Evolutionary conservation across 2,113 vertebrate species (phyloP).

Genomic region (Pelobates fuscus): DNA sequence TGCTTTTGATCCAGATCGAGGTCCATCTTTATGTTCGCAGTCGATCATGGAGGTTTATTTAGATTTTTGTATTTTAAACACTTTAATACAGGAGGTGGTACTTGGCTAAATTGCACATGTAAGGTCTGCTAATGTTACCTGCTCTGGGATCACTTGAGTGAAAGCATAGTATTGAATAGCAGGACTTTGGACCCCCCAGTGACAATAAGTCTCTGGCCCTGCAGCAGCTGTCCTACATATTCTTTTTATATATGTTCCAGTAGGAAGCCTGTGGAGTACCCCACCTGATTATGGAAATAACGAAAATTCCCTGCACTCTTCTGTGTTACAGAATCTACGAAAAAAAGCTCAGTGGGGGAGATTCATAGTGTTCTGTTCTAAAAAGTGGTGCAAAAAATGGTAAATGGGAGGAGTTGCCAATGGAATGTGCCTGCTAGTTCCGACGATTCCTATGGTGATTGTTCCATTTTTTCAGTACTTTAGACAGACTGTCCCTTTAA

Average conservation of each 20-base stretch:
- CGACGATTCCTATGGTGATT: too few relatives aligned
- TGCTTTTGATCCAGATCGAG: background rate
- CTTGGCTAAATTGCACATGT: background rate
- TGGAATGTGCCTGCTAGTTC: too few relatives aligned
- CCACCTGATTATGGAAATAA: too few relatives aligned
- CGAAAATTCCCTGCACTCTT: too few relatives aligned
- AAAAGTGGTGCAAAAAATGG: too few relatives aligned
- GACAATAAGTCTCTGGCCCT: background rate
- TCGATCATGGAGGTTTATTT: background rate
- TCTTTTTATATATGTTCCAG: background rate
- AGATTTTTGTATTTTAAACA: background rate
- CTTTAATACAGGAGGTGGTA: background rate
- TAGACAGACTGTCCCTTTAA: background rate
- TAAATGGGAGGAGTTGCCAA: too few relatives aligned
- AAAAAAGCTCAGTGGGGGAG: too few relatives aligned
- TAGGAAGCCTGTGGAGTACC: background rate
- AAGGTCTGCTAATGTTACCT: background rate
- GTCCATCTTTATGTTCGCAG: background rate
- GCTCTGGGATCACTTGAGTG: background rate
- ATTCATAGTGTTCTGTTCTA: too few relatives aligned
- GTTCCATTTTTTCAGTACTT: too few relatives aligned
- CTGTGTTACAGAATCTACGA: too few relatives aligned
- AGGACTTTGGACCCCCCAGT: background rate
- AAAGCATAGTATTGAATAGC: background rate
- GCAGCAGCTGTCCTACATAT: background rate